Conservation (phyloP, 2,797 vertebrate genomes). For the Lagodon rhomboides region DNA sequence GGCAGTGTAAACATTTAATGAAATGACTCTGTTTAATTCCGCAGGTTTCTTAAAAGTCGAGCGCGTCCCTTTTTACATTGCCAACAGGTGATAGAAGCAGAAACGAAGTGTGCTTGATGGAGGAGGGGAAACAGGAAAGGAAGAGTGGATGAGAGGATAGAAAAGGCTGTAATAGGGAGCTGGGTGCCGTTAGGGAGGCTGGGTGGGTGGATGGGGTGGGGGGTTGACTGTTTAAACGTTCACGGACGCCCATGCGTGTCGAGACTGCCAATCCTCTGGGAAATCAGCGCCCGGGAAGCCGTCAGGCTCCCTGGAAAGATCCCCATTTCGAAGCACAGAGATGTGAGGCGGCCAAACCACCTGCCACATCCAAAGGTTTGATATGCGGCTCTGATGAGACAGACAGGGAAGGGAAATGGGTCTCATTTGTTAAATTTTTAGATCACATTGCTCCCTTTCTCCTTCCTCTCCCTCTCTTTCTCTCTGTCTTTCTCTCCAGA, state of each 20-base stretch:
- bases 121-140: constrained; percentile 35
- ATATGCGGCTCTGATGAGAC: constrained; percentile 71
- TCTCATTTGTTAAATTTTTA: constrained; percentile 78
- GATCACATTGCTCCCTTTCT: constrained; percentile 63
- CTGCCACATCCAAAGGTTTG: constrained; percentile 75
- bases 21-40: constrained; percentile 65
- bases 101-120: constrained; percentile 53
- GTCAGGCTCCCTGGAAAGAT: constrained; percentile 78
- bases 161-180: constrained; percentile 61
- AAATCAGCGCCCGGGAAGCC: constrained; percentile 82
- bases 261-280: constrained; percentile 82
- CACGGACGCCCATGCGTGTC: constrained; percentile 80
- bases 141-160: constrained; percentile 48
- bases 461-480: constrained; percentile 27
- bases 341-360: constrained; percentile 78
- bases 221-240: constrained; percentile 79
- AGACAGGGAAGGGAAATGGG: constrained; percentile 70
- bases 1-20: constrained; percentile 64
- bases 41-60: constrained; percentile 56
- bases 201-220: constrained; percentile 37
- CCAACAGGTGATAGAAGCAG: constrained; percentile 64
- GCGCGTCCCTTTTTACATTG: constrained; percentile 30
- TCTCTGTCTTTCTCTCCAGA: constrained; percentile 59
- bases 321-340: constrained; percentile 69
- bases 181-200: constrained; percentile 48